Conservation (phyloP, 1,140 invertebrate genomes). For the Solenopsis invicta region DNA sequence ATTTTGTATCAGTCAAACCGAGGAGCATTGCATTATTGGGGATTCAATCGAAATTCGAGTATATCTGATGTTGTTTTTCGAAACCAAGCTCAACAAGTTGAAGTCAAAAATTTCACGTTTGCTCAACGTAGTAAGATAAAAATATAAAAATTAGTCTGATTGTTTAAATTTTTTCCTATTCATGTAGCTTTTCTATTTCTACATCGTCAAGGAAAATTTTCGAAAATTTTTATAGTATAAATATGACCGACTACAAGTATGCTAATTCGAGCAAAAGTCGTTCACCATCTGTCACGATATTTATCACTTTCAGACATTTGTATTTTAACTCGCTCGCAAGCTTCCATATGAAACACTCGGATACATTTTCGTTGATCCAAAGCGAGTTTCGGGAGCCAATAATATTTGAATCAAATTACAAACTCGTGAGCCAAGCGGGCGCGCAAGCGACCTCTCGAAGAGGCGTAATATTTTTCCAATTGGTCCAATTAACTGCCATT, state of each 20-base stretch:
- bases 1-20: not conserved
- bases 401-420: constrained; percentile 83
- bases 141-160: not conserved
- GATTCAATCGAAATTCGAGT: not conserved
- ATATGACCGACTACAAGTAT: constrained; percentile 3
- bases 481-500: constrained; percentile 89
- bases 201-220: not conserved
- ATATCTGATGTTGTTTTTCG: not conserved
- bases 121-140: not conserved
- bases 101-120: not conserved
- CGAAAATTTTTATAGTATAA: not conserved
- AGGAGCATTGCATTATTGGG: not conserved
- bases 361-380: constrained; percentile 80
- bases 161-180: not conserved
- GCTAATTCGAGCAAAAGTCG: not conserved
- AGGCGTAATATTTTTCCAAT: constrained; percentile 90
- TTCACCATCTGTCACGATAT: constrained; percentile 31
- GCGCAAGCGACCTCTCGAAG: constrained; percentile 85
- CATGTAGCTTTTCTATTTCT: not conserved
- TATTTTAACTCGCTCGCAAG: constrained; percentile 87
- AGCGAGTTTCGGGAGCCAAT: constrained; percentile 80
- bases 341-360: constrained; percentile 83
- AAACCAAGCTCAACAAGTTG: not conserved
- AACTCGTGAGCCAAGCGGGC: constrained; percentile 84
- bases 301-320: constrained; percentile 83